phyloP scores from a whole-genome alignment of 2,797 vertebrate genomes.

The Phoebastria nigripes region DNA sequence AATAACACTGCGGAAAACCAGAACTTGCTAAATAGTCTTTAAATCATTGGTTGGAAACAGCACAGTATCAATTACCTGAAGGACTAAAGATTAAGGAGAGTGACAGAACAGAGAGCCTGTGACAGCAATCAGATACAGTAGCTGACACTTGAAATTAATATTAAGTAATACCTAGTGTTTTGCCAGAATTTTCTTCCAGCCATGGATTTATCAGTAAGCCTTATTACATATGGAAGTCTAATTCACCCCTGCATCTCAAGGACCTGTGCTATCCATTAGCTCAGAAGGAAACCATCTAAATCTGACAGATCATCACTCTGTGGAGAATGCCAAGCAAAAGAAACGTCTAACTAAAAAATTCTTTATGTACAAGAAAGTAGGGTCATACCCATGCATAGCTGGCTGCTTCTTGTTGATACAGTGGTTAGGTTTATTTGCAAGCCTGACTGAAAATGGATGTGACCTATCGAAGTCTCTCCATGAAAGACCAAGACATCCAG shows the following conservation, averaged over 20 bases:
- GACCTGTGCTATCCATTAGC: neutral
- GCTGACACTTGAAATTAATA: neutral
- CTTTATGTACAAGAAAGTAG: neutral
- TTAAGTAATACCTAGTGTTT: neutral
- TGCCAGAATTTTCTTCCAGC: neutral
- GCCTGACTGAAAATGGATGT: neutral
- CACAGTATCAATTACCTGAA: neutral
- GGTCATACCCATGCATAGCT: neutral
- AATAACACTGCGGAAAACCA: neutral
- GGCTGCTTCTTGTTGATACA: neutral
- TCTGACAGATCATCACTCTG: neutral
- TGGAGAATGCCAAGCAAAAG: neutral
- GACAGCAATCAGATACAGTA: neutral
- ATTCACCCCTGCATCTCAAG: neutral
- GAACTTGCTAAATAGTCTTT: neutral
- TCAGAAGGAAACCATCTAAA: neutral
- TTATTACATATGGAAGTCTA: neutral
- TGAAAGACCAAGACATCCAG: neutral
- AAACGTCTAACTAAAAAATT: neutral
- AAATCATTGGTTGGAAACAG: neutral
- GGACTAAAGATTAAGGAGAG: neutral
- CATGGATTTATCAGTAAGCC: neutral
- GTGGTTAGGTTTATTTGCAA: neutral
- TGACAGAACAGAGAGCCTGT: neutral
- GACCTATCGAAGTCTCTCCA: neutral